phyloP scores from a whole-genome alignment of 2,797 vertebrate species.

The Phalanger gymnotis region DNA sequence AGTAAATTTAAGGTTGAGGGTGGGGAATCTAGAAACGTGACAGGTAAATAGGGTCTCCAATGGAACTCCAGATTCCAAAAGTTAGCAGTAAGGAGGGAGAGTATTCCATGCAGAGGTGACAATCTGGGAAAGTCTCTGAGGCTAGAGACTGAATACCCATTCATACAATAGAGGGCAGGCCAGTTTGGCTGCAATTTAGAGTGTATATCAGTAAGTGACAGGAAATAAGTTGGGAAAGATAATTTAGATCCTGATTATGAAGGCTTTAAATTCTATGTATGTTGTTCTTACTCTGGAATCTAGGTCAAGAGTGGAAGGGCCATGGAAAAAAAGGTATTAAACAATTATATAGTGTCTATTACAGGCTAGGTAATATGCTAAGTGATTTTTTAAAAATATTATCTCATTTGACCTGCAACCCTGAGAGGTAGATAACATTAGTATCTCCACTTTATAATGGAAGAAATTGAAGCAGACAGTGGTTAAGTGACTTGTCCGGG shows the following conservation, averaged over 20 bases:
- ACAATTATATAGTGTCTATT: not conserved
- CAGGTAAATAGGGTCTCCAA: no score
- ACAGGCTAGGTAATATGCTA: not conserved
- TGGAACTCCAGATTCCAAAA: no score
- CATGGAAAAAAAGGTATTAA: not conserved
- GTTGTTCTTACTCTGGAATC: not conserved
- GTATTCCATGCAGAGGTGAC: no score
- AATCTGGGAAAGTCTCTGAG: no score
- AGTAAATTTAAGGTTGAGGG: no score
- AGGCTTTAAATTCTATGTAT: not conserved
- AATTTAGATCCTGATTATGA: not conserved
- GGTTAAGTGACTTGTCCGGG: not conserved
- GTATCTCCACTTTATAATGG: not conserved
- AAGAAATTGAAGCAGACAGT: not conserved
- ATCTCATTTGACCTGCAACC: not conserved
- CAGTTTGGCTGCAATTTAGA: not conserved
- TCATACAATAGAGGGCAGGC: not conserved
- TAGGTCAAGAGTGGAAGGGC: not conserved
- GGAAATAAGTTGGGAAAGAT: not conserved
- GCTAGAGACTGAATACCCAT: not conserved
- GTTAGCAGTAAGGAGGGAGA: no score
- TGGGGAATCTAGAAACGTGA: no score
- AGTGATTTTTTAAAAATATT: not conserved
- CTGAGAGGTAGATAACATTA: not conserved
- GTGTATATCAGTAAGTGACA: not conserved